phyloP scores from a whole-genome alignment of 2,797 vertebrate genomes.

The Protosalanx chinensis region DNA sequence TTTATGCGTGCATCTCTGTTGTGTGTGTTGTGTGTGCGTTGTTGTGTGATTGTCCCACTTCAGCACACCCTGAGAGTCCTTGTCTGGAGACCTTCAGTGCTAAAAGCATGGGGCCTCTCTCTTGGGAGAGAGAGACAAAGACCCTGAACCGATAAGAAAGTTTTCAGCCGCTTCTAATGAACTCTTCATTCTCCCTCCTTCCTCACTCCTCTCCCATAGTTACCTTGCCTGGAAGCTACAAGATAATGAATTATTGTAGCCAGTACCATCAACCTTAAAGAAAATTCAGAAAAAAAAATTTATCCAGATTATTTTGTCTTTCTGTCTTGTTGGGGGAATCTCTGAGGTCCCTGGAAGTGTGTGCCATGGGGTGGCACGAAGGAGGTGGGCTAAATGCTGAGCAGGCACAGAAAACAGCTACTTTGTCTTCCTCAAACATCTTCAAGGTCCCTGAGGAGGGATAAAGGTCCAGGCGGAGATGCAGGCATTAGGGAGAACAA shows the following conservation, averaged over 20 bases:
- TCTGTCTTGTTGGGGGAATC: constrained; percentile 5
- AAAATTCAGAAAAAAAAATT: not conserved
- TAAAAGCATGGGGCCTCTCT: constrained; percentile 63
- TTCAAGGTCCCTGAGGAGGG: constrained; percentile 84
- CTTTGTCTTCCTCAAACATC: constrained; percentile 80
- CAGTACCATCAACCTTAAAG: constrained; percentile 45
- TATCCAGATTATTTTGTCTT: constrained; percentile 7
- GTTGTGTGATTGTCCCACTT: constrained; percentile 46
- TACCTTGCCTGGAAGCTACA: constrained; percentile 64
- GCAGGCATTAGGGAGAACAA: constrained; percentile 48
- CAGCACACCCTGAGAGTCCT: constrained; percentile 74
- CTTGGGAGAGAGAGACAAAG: constrained; percentile 68
- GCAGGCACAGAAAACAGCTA: constrained; percentile 72
- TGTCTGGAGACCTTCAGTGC: constrained; percentile 83
- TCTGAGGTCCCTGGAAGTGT: constrained; percentile 71
- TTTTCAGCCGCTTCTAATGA: no score
- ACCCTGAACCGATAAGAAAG: constrained; percentile 73
- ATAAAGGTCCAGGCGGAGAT: constrained; percentile 78
- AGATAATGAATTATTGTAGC: constrained; percentile 66
- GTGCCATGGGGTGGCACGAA: constrained; percentile 67
- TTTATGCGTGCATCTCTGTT: constrained; percentile 1
- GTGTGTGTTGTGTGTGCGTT: constrained; percentile 9
- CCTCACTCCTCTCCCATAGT: constrained; percentile 61
- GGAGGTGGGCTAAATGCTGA: constrained; percentile 63
- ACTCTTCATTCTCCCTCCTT: constrained; percentile 57